A percentile compares a stretch with the other conserved stretches of the same genome.
phyloP scores from a whole-genome alignment of 1,140 invertebrate species.

The Leptinotarsa texana region DNA sequence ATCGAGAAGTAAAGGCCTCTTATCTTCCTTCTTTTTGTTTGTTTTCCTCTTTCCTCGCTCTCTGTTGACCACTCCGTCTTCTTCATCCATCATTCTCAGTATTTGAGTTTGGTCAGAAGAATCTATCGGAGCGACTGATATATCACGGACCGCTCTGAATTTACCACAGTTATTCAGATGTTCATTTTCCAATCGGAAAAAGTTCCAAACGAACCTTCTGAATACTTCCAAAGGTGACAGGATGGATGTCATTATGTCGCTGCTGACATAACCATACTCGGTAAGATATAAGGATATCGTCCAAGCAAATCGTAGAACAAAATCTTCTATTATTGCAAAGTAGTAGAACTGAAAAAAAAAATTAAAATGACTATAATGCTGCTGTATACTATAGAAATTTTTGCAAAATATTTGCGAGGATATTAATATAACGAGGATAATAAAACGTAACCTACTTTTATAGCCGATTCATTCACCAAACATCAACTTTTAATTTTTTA shows the following conservation, averaged over 20 bases:
- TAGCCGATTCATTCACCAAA: too few species aligned
- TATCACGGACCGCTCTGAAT: conserved; percentile 88
- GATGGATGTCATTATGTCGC: conserved; percentile 78
- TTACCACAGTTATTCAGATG: conserved; percentile 94
- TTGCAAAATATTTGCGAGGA: background rate
- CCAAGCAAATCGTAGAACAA: conserved; percentile 85
- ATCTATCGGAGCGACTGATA: conserved; percentile 84
- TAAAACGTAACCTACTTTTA: too few species aligned
- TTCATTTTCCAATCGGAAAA: conserved; percentile 91
- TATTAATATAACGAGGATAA: background rate
- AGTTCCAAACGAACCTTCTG: conserved; percentile 90
- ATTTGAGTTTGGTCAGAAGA: conserved; percentile 73
- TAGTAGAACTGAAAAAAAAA: conserved; percentile 84
- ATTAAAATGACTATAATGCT: background rate
- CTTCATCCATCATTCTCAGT: conserved; percentile 75
- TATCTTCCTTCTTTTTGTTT: conserved; percentile 61
- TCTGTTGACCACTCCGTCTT: conserved; percentile 65
- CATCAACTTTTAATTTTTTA: too few species aligned
- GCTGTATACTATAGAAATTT: background rate
- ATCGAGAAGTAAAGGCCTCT: conserved; percentile 60
- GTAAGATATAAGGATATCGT: conserved; percentile 74
- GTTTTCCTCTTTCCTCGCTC: conserved; percentile 60
- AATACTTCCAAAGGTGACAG: conserved; percentile 83
- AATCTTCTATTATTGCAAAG: conserved; percentile 88
- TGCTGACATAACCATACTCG: conserved; percentile 71